Conservation (phyloP, 2,888 invertebrate genomes). For the Tridacna gigas region DNA sequence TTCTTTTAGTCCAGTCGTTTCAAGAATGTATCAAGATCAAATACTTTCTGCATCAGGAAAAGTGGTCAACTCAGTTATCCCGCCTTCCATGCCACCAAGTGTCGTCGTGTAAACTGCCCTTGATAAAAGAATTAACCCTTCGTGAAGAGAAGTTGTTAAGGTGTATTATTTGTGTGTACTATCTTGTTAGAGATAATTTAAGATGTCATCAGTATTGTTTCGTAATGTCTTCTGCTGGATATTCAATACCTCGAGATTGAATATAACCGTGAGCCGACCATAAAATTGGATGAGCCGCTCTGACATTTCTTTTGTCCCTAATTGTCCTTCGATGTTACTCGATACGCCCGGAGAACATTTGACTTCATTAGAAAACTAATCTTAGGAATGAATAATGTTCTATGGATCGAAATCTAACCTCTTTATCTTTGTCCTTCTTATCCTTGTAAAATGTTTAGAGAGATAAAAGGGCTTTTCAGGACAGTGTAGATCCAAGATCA, state of each 20-base stretch:
- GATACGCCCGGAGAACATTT: constrained; percentile 51
- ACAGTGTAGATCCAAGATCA: too few species aligned
- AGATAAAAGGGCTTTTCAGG: too few species aligned
- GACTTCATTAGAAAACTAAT: constrained; percentile 32
- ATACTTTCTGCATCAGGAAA: too few species aligned
- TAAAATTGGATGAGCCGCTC: constrained; percentile 45
- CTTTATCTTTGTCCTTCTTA: neutral
- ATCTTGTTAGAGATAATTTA: constrained; percentile 67
- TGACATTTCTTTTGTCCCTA: constrained; percentile 60
- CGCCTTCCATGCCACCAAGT: neutral
- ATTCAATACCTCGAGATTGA: constrained; percentile 54
- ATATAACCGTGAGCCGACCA: constrained; percentile 51
- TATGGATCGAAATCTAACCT: constrained; percentile 19
- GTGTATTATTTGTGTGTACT: constrained; percentile 24
- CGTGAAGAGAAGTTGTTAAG: neutral
- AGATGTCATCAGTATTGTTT: constrained; percentile 66
- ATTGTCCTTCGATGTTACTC: constrained; percentile 57
- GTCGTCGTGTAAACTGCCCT: neutral
- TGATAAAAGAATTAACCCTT: neutral
- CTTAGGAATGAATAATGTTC: constrained; percentile 26
- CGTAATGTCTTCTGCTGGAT: constrained; percentile 54
- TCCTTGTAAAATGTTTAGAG: too few species aligned
- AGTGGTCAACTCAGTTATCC: too few species aligned
- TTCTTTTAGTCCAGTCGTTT: too few species aligned
- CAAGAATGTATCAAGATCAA: too few species aligned